Conservation (phyloP, 1,140 invertebrate species). For the Penaeus japonicus region DNA sequence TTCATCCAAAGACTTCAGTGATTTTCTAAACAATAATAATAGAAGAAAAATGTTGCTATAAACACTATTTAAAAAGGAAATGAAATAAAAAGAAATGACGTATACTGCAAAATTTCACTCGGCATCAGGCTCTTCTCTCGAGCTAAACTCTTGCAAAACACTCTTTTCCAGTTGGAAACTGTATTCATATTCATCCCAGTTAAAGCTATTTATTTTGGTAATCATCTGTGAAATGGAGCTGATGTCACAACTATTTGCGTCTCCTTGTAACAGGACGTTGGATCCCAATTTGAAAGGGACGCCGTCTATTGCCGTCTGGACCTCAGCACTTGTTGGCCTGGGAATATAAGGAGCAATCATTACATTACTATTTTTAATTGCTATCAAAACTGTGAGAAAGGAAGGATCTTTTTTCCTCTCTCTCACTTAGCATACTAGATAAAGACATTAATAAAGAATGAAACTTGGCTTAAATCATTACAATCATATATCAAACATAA, state of each 20-base stretch:
- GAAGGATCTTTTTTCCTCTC: too few relatives aligned
- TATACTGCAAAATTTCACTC: neutral
- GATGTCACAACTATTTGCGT: neutral
- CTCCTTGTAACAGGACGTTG: conserved; percentile 24
- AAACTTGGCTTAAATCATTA: too few relatives aligned
- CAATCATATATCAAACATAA: too few relatives aligned
- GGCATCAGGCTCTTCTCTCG: neutral
- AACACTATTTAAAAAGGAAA: too few relatives aligned
- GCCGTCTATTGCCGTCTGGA: conserved; percentile 34
- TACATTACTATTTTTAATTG: too few relatives aligned
- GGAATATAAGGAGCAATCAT: neutral
- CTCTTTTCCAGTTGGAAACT: conserved; percentile 38
- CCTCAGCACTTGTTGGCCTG: conserved; percentile 17
- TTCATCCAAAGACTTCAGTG: too few relatives aligned
- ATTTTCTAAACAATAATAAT: too few relatives aligned
- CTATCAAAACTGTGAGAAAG: too few relatives aligned
- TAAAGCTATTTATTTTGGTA: conserved; percentile 33
- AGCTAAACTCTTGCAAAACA: conserved; percentile 41
- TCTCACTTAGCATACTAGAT: too few relatives aligned
- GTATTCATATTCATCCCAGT: conserved; percentile 49
- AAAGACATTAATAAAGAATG: too few relatives aligned
- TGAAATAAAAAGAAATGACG: too few relatives aligned
- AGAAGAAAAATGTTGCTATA: too few relatives aligned
- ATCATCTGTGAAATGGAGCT: conserved; percentile 1
- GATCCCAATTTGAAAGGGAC: conserved; percentile 41